phyloP scores from a whole-genome alignment of 1,140 invertebrate species.

The Lamellibrachia luymesi region DNA sequence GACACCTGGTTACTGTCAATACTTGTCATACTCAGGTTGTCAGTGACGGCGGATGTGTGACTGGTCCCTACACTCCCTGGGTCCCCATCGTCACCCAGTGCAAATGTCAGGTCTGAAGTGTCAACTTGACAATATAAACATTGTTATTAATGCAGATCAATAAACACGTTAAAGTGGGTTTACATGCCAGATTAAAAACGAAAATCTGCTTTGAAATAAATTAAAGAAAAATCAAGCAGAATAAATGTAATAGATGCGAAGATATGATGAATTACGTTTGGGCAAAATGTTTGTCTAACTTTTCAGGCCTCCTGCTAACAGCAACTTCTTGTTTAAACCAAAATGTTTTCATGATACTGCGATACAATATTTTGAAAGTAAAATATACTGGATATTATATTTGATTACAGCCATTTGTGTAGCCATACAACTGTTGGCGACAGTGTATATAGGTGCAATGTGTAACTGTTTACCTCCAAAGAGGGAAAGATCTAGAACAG shows the following conservation, averaged over 20 bases:
- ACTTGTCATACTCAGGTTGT: constrained; percentile 23
- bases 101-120: not conserved
- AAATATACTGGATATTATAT: too few relatives aligned
- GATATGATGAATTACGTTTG: not conserved
- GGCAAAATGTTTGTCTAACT: too few relatives aligned
- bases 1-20: constrained; percentile 22
- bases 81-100: not conserved
- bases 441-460: too few relatives aligned
- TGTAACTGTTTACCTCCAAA: too few relatives aligned
- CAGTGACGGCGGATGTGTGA: constrained; percentile 1
- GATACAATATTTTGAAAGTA: too few relatives aligned
- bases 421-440: too few relatives aligned
- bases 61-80: not conserved
- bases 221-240: not conserved
- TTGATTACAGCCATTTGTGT: too few relatives aligned
- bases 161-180: not conserved
- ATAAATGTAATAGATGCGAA: not conserved
- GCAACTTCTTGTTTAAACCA: too few relatives aligned
- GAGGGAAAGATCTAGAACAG: too few relatives aligned
- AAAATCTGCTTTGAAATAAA: not conserved
- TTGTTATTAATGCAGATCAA: not conserved
- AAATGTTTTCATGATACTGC: too few relatives aligned
- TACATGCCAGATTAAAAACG: not conserved
- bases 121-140: not conserved
- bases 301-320: too few relatives aligned